phyloP scores from a whole-genome alignment of 2,888 invertebrate species.

The Acanthosepion lycidas region DNA sequence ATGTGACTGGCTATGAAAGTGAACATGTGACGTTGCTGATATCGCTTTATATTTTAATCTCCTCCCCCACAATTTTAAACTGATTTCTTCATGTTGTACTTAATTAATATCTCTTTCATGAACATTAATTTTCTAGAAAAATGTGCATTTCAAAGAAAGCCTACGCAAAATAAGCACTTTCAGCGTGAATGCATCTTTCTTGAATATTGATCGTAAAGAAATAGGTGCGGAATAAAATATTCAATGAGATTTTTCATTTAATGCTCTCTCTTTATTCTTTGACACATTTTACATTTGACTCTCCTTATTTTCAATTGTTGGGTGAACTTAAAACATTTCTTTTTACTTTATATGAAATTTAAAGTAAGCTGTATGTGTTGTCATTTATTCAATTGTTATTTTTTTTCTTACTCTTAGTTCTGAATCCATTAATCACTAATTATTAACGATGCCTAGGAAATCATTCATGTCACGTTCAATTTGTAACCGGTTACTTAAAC shows the following conservation, averaged over 20 bases:
- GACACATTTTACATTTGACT: no score
- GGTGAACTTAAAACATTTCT: not conserved
- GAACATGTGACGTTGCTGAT: not conserved
- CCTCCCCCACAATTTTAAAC: not conserved
- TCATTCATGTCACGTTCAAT: not conserved
- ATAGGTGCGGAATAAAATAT: not conserved
- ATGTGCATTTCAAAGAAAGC: not conserved
- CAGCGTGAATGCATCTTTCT: not conserved
- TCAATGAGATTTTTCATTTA: not conserved
- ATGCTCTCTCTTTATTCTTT: not conserved
- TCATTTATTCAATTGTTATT: not conserved
- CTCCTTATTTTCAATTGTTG: not conserved
- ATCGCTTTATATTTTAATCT: not conserved
- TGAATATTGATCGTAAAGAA: not conserved
- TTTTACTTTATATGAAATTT: not conserved
- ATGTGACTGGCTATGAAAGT: conserved; percentile 3
- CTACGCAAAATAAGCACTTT: not conserved
- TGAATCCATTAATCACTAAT: not conserved
- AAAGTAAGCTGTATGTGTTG: not conserved
- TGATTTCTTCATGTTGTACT: not conserved
- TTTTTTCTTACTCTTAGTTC: not conserved
- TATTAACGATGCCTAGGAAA: not conserved
- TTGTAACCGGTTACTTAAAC: not conserved
- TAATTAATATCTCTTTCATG: not conserved
- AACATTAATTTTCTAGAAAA: not conserved